Evolutionary conservation across 1,140 invertebrate species (phyloP), one percentile per base, ranked within the genome.

Genomic region (Dermatophagoides farinae): DNA sequence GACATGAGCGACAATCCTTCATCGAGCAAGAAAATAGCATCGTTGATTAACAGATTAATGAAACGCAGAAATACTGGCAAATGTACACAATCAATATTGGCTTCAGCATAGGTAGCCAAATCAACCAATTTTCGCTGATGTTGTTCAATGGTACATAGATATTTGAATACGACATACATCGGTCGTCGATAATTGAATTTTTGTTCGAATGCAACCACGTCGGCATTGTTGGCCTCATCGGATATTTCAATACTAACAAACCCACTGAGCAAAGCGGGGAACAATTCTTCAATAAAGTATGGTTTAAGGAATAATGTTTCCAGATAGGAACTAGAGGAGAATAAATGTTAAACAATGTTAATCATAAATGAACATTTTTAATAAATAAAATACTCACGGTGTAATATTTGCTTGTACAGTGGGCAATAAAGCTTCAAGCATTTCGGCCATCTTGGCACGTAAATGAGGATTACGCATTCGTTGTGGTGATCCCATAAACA

Each of bases 231-330:
- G 12, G 58, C 23, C 23, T 60, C 58, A 23, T 55, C 53, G 2
- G 90, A 95, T 85, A 93, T 90, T 76, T 97, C 91, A 61, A 97
- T 96, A 61, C 86, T 86, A 40, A 96, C 91, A 73, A 96, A 96
- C 4, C 96, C 88, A 68, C 89, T 79, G 22, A 93, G 71, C 51
- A 95, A 73, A 68, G 81, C 82, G 53, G 77, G 72, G 18, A 85
- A 79, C 64, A 90, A 77, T 74, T 84, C 75, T 51, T 76, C 65
- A 31, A 80, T 76, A 71, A 86, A 79, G 1, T 80, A 79, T 74
- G 92, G 86, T 49, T 77, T 75, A 38, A 79, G 75, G 69, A 93
- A 93, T 6, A 93, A 69, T 68, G 82, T 78, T 70, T 85, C 77
- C 68, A 85, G 72, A 64, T 81, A 77, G 71, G 62, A 61, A 22